Percentiles rank a stretch among this genome's conserved stretches.
Evolutionary conservation across 2,113 vertebrate species (phyloP).

Genomic region (Corythaixoides concolor): DNA sequence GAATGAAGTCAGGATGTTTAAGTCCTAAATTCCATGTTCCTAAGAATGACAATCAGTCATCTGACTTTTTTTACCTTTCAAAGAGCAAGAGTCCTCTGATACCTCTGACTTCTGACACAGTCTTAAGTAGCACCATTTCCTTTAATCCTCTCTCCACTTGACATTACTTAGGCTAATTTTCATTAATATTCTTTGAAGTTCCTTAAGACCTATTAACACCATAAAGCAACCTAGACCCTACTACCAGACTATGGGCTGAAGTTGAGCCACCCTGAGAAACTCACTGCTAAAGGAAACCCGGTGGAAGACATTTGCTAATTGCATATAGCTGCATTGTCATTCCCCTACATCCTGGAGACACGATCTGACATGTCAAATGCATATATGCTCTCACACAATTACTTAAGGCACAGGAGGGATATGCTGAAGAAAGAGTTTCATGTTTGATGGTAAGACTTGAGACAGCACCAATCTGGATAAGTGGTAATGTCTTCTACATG

Average conservation of each 20-base stretch:
- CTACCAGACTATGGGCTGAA: not conserved
- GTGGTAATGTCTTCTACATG: not conserved
- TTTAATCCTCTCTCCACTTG: constrained; percentile 13
- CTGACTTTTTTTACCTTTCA: not conserved
- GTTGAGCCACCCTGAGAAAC: not conserved
- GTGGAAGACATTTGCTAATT: not conserved
- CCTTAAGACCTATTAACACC: not conserved
- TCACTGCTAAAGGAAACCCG: not conserved
- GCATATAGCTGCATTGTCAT: not conserved
- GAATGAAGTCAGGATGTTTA: not conserved
- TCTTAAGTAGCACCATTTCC: not conserved
- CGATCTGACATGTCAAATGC: not conserved
- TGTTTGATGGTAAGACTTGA: not conserved
- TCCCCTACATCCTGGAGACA: not conserved
- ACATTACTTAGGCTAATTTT: constrained; percentile 9
- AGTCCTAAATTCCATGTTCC: not conserved
- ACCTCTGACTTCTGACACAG: not conserved
- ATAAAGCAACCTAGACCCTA: not conserved
- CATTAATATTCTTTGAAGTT: not conserved
- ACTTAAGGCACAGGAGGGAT: not conserved
- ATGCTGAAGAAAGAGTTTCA: not conserved
- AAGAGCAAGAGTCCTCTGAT: not conserved
- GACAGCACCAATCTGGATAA: not conserved
- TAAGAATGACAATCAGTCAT: not conserved
- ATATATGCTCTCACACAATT: not conserved